Base-by-base conservation (phyloP, 2,113 vertebrate species). In the Spermophilus dauricus region DNA sequence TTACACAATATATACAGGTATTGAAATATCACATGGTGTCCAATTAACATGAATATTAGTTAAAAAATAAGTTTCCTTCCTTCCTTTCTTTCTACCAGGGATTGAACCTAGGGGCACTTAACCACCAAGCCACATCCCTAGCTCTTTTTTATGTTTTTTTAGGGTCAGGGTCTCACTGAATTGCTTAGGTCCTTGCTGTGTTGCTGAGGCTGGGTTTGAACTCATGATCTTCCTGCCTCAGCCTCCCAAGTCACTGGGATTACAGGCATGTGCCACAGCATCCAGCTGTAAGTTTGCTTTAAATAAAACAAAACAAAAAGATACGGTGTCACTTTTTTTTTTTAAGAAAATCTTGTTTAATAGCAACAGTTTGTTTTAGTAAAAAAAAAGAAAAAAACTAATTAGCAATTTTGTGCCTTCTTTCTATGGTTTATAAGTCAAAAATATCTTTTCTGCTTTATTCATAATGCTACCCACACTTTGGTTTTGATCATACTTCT, bases 401-500 rank as follows among this genome's bases (percentile, higher is more conserved):
- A 94, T 84, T 80, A 61, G 13, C 37, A 53, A 26, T 65, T 76
- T 94, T 93, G 32, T 91, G 56, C 37, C 70, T 89, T 10, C 53
- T 84, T 93, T 94, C 45, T 67, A 11, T 63, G 24, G 14, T 34
- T 70, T 70, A n/a, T n/a, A 70, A 53, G 13, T 91, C 65, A 93
- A 42, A 4, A 58, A 4, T 76, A 83, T 48, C 37, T 56, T 89
- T 93, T 69, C 28, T 12, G 58, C 37, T 70, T 81, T 89, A 89
- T 30, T 95, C n/a, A 80, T 34, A 92, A 39, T 85, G 58, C 77
- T 69, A n/a, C 65, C 56, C 18, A 67, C 4, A 58, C 39, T 94
- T 87, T 81, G 70, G 70, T 95, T 97, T 91, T 95, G 53, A 69
- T 97, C n/a, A 75, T 94, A 42, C 42, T 78, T 97, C n/a, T 84